phyloP scores from a whole-genome alignment of 2,888 invertebrate genomes.

The Cecidostiba fungosa region DNA sequence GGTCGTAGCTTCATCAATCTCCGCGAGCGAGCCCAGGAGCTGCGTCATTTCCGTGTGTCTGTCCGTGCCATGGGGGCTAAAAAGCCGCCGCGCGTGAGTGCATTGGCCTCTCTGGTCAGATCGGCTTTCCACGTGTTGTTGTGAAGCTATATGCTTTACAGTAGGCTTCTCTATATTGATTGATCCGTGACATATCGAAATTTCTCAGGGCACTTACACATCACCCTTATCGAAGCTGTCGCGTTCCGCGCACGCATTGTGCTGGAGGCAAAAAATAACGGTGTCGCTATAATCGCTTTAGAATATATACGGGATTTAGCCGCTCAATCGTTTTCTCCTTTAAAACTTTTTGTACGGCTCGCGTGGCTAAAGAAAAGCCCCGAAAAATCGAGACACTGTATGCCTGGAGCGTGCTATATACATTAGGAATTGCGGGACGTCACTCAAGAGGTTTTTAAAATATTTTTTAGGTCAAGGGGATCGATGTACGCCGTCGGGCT shows the following conservation, averaged over 20 bases:
- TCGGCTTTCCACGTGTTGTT: not conserved
- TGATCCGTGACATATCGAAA: not conserved
- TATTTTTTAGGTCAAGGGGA: not conserved
- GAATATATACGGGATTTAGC: not conserved
- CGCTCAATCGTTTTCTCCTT: conserved; percentile 33
- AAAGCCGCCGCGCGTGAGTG: not conserved
- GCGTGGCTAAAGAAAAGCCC: conserved; percentile 42
- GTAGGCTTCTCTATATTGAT: conserved; percentile 7
- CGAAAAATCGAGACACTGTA: not conserved
- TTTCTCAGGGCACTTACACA: conserved; percentile 29
- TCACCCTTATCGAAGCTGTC: not conserved
- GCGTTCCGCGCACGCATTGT: not conserved
- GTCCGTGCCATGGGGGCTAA: no score
- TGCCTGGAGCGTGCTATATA: not conserved
- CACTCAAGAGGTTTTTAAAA: not conserved
- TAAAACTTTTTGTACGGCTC: conserved; percentile 22
- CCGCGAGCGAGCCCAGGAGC: conserved; percentile 59
- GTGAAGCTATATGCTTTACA: not conserved
- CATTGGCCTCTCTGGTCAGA: conserved; percentile 14
- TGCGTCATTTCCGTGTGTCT: conserved; percentile 75
- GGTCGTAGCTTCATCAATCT: conserved; percentile 73
- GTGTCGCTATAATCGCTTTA: conserved; percentile 15
- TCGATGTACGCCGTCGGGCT: not conserved
- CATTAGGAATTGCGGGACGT: not conserved
- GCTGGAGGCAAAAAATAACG: not conserved